phyloP scores from a whole-genome alignment of 2,797 vertebrate species.

The Cynodonichthys magdalenae region DNA sequence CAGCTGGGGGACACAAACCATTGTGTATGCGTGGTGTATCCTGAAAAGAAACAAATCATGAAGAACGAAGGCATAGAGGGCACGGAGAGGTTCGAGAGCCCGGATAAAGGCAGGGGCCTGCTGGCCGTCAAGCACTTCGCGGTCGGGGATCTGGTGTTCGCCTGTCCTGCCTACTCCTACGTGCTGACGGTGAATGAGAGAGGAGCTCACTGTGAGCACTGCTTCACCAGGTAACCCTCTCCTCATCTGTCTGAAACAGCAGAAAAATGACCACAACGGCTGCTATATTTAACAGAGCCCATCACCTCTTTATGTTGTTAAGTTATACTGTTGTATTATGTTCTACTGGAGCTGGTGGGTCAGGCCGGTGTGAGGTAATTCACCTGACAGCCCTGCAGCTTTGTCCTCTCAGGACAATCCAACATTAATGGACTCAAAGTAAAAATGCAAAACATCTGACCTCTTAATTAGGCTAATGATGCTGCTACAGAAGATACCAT shows the following conservation, averaged over 20 bases:
- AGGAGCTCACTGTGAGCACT: conserved; percentile 91
- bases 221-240: conserved; percentile 89
- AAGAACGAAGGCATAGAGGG: conserved; percentile 81
- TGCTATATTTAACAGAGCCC: neutral
- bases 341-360: conserved; percentile 37
- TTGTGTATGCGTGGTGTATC: neutral
- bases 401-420: conserved; percentile 2
- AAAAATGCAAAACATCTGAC: neutral
- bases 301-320: neutral
- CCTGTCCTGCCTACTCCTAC: conserved; percentile 90
- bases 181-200: conserved; percentile 92
- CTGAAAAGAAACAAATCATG: conserved; percentile 46
- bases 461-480: neutral
- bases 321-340: neutral
- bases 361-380: conserved; percentile 25
- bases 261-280: neutral
- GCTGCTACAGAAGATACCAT: too few species aligned
- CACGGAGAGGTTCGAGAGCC: conserved; percentile 88
- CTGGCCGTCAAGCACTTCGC: conserved; percentile 82
- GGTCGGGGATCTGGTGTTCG: conserved; percentile 90
- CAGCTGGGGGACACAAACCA: neutral
- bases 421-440: neutral
- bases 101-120: conserved; percentile 88
- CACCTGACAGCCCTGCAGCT: conserved; percentile 51
- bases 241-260: neutral